Base-by-base conservation (phyloP, 2,888 invertebrate genomes). In the Cataglyphis altisquamis region DNA sequence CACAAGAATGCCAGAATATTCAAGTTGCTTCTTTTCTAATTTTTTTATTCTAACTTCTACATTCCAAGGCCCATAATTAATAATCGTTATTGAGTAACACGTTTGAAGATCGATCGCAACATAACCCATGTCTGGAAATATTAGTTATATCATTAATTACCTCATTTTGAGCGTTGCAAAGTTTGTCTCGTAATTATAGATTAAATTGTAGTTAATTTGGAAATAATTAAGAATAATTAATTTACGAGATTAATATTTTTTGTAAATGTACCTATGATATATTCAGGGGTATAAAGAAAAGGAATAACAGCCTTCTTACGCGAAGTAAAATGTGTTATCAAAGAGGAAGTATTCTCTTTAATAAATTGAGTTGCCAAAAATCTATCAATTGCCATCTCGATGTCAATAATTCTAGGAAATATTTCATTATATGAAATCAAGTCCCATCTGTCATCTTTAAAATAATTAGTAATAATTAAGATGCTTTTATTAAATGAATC, bases 351-450 rank as follows among this genome's bases (percentile, higher is more conserved):
- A 75, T 95, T 95, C 0, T 92, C 88, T 84, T 94, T 93, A 18
- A 96, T 94, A 87, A 96, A 95, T 57, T 95, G 93, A 75, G 94
- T 95, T 1, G 96, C 95, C 70, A 96, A 91, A 87, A 95, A 92
- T 88, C 96, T 95, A 93, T 97, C 97, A 86, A 96, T 95, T 1
- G 96, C 96, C 92, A 97, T 94, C 80, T 96, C 96, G 77, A 97
- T 96, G 86, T 97, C 97, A 93, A 96, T 95, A n/a, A 90, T 87
- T 9, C 95, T 95, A 9, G 96, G 96, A 90, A 94, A 95, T 2
- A 90, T 92, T 83, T 96, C 96, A 95, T 96, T 90, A 57, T 86
- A 85, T 0, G 90, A 85, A 36, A 95, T 88, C 18, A 95, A 84
- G 3, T 89, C 91, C 95, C 95, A 95, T 29, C 90, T 93, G 39